A percentile compares a stretch with the other conserved stretches of the same genome.
phyloP scores from a whole-genome alignment of 1,140 invertebrate species.

The Calephelis nemesis region DNA sequence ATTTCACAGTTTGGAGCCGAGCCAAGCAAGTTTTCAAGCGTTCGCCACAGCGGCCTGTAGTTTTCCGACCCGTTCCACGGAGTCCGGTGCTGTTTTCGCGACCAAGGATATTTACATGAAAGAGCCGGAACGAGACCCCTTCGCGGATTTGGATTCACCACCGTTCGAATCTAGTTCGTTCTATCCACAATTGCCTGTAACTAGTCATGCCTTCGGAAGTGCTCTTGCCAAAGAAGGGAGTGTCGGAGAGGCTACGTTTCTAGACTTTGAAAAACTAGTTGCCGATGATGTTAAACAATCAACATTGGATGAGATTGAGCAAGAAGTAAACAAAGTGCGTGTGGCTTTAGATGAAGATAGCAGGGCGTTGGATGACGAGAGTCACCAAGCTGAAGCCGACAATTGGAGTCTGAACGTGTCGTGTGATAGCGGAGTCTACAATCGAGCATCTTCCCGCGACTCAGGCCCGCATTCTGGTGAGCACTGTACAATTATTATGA shows the following conservation, averaged over 20 bases:
- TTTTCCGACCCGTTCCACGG: constrained; percentile 71
- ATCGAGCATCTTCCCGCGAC: constrained; percentile 80
- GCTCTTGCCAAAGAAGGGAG: constrained; percentile 53
- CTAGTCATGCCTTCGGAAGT: constrained; percentile 36
- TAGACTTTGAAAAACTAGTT: constrained; percentile 66
- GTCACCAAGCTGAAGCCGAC: constrained; percentile 67
- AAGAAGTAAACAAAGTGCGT: constrained; percentile 75
- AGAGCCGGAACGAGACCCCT: constrained; percentile 59
- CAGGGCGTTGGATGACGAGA: constrained; percentile 68
- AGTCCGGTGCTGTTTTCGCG: constrained; percentile 65
- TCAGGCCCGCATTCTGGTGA: constrained; percentile 76
- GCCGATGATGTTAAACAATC: constrained; percentile 52
- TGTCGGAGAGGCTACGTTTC: constrained; percentile 67
- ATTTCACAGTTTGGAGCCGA: constrained; percentile 78
- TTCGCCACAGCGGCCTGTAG: constrained; percentile 68
- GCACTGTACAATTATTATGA: constrained; percentile 36
- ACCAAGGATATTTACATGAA: constrained; percentile 42
- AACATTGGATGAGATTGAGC: constrained; percentile 71
- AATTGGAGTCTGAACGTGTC: constrained; percentile 78
- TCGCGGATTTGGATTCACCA: constrained; percentile 55
- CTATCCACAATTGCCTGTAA: constrained; percentile 35
- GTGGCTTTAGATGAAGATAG: constrained; percentile 74
- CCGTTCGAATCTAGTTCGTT: constrained; percentile 45
- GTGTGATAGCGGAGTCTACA: constrained; percentile 79
- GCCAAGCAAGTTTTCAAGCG: constrained; percentile 78